Conservation (phyloP, 2,113 vertebrate species). For the Tinamus guttatus region DNA sequence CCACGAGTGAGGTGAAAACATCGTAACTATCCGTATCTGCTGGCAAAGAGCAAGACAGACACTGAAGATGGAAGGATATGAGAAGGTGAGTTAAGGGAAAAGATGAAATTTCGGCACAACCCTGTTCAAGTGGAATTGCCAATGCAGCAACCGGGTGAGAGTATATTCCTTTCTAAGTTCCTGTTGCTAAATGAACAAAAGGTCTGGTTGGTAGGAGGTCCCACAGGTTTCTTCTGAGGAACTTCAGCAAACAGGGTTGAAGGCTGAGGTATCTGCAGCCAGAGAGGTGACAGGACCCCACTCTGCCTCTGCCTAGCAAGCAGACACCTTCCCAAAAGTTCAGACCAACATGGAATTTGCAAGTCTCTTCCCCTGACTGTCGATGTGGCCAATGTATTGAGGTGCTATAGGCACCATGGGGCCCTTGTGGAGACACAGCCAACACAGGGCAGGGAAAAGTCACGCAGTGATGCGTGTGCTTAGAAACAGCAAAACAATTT, state of each 20-base stretch:
- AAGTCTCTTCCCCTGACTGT: not conserved
- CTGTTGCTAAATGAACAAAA: not conserved
- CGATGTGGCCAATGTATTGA: not conserved
- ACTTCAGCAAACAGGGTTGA: not conserved
- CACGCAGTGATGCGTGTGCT: not conserved
- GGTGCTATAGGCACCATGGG: fast-evolving
- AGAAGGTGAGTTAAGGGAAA: not conserved
- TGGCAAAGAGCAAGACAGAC: not conserved
- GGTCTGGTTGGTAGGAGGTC: not conserved
- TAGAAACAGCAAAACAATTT: not conserved
- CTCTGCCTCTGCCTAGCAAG: not conserved
- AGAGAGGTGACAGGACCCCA: not conserved
- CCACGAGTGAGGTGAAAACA: slow-evolving; percentile 25
- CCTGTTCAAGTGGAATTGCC: not conserved
- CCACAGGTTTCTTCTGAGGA: not conserved
- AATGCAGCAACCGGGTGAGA: not conserved
- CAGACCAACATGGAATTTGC: not conserved
- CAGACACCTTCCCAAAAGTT: not conserved
- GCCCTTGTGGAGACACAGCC: not conserved
- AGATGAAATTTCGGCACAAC: not conserved
- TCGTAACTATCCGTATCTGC: not conserved
- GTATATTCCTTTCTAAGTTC: not conserved
- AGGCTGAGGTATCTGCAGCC: not conserved
- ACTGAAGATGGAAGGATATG: not conserved
- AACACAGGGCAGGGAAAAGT: not conserved